A percentile compares a stretch with the other conserved stretches of the same genome.
Conservation (phyloP, 2,113 vertebrate genomes). For the Thomomys bottae region DNA sequence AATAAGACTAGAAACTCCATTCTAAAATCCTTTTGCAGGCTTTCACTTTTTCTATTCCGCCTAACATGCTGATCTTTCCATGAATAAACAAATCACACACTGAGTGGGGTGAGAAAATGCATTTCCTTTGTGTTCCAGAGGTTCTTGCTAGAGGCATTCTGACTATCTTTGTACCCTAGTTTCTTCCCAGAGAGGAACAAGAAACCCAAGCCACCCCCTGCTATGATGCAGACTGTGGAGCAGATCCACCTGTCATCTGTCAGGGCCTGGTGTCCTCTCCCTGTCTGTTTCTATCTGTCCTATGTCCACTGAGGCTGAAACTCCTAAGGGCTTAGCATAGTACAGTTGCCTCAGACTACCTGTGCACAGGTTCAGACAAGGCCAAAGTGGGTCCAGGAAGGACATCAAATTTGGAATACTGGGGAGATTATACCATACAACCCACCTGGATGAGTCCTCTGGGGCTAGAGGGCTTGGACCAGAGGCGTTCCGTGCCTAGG, state of each 20-base stretch:
- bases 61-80: not conserved
- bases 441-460: too few species aligned
- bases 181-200: not conserved
- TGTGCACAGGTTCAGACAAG: too few species aligned
- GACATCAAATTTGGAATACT: too few species aligned
- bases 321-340: too few species aligned
- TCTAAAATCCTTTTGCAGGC: constrained; percentile 20
- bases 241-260: not conserved
- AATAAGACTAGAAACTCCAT: constrained; percentile 48
- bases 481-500: not conserved
- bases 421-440: too few species aligned
- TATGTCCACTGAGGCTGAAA: too few species aligned
- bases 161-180: not conserved
- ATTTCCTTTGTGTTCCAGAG: constrained; percentile 46
- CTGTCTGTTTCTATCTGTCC: too few species aligned
- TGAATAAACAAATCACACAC: constrained; percentile 57
- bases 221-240: not conserved
- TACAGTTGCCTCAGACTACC: too few species aligned
- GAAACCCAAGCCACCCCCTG: not conserved
- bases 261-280: not conserved
- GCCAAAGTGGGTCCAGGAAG: too few species aligned
- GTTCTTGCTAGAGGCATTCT: constrained; percentile 39
- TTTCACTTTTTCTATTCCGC: constrained; percentile 33
- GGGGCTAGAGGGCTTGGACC: not conserved
- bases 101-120: constrained; percentile 42